Percentiles rank a stretch among this genome's conserved stretches.
Conservation (phyloP, 2,888 invertebrate genomes). For the Hypselothyrea guttata region DNA sequence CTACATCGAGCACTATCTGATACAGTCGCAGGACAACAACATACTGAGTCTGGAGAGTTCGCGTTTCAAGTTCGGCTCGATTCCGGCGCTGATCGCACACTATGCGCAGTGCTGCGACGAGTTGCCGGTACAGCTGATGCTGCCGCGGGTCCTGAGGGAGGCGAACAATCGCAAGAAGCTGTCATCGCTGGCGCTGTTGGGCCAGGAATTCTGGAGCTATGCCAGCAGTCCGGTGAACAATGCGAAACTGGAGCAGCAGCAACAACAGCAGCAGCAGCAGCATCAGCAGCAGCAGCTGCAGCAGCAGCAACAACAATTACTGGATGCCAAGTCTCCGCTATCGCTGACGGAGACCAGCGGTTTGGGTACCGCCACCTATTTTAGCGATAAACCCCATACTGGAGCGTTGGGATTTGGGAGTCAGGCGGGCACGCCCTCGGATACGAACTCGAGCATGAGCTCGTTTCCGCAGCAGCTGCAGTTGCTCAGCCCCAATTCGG, state of each 20-base stretch:
- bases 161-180: constrained; percentile 95
- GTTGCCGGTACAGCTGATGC: constrained; percentile 93
- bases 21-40: constrained; percentile 91
- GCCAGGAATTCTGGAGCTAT: constrained; percentile 93
- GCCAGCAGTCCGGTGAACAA: constrained; percentile 82
- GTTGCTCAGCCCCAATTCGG: constrained; percentile 84
- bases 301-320: constrained; percentile 29
- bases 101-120: constrained; percentile 97
- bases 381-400: constrained; percentile 68
- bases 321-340: constrained; percentile 81
- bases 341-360: constrained; percentile 82
- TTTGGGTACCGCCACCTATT: constrained; percentile 81
- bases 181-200: constrained; percentile 93
- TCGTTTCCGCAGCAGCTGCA: constrained; percentile 84
- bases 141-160: constrained; percentile 92
- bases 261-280: constrained; percentile 26
- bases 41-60: constrained; percentile 95
- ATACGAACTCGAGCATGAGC: constrained; percentile 89
- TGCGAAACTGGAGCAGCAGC: constrained; percentile 43
- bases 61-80: constrained; percentile 95
- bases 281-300: constrained; percentile 5
- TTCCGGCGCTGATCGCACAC: constrained; percentile 95
- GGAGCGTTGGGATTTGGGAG: constrained; percentile 74
- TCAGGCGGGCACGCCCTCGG: constrained; percentile 84
- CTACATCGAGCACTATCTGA: constrained; percentile 97